Evolutionary conservation across 1,140 invertebrate species (phyloP).

Genomic region (Tyrophagus putrescentiae): DNA sequence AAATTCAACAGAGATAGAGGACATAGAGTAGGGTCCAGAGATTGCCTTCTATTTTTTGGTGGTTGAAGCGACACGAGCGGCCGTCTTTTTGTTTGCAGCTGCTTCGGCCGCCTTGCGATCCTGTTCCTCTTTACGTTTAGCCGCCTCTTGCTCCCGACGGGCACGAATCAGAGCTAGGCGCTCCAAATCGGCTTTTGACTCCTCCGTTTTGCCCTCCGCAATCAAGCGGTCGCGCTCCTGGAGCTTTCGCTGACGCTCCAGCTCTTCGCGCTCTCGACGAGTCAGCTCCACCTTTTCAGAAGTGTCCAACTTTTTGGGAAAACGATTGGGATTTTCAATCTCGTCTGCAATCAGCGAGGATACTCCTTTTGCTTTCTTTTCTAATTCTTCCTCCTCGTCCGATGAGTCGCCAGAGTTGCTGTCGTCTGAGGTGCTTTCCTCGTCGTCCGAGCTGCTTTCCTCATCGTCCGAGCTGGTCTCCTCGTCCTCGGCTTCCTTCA

Average conservation of each 20-base stretch:
- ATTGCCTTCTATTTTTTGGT: too few relatives aligned
- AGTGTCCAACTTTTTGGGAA: background rate
- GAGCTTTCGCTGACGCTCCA: background rate
- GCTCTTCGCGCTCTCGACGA: background rate
- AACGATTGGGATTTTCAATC: background rate
- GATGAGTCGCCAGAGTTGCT: too few relatives aligned
- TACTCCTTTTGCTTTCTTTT: too few relatives aligned
- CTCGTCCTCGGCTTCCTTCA: background rate
- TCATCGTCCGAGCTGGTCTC: background rate
- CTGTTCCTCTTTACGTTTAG: background rate
- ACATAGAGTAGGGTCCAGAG: too few relatives aligned
- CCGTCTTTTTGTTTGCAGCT: too few relatives aligned
- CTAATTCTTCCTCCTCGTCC: too few relatives aligned
- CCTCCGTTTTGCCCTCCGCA: background rate
- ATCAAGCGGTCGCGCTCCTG: background rate
- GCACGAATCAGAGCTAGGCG: background rate
- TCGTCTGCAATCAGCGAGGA: background rate
- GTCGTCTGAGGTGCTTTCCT: too few relatives aligned
- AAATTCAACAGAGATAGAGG: too few relatives aligned
- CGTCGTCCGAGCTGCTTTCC: too few relatives aligned
- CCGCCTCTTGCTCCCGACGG: background rate
- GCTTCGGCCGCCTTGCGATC: background rate
- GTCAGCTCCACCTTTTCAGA: background rate
- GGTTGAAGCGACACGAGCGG: too few relatives aligned
- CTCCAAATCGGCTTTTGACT: background rate